phyloP scores from a whole-genome alignment of 2,888 invertebrate genomes.

The Brachynemurus nebulosus region DNA sequence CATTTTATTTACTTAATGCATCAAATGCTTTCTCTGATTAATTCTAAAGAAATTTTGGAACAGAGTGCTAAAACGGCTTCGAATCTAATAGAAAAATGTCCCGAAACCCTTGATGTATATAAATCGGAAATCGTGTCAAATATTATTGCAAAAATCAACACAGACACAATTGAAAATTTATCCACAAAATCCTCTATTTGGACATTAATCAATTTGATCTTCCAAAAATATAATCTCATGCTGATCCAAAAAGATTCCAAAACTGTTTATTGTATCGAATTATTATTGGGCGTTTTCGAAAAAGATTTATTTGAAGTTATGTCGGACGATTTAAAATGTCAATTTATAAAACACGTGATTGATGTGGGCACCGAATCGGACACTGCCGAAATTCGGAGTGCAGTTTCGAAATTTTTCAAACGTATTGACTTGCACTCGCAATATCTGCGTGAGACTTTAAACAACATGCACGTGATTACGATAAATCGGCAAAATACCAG shows the following conservation, averaged over 20 bases:
- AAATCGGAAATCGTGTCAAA: slow-evolving; percentile 22
- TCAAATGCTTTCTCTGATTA: slow-evolving; percentile 24
- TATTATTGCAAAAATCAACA: slow-evolving; percentile 35
- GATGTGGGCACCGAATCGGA: slow-evolving; percentile 41
- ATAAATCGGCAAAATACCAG: slow-evolving; percentile 29
- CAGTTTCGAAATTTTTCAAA: slow-evolving; percentile 48
- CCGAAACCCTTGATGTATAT: slow-evolving; percentile 18
- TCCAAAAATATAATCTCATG: slow-evolving; percentile 38
- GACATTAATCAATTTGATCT: slow-evolving; percentile 39
- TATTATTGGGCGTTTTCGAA: slow-evolving; percentile 42
- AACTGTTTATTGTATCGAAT: slow-evolving; percentile 32
- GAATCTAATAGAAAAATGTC: neutral
- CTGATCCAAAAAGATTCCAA: slow-evolving; percentile 29
- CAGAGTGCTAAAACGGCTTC: neutral
- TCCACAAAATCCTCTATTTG: slow-evolving; percentile 36
- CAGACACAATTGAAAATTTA: slow-evolving; percentile 32
- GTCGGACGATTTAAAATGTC: slow-evolving; percentile 32
- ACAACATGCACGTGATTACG: slow-evolving; percentile 40
- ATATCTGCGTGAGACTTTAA: slow-evolving; percentile 43
- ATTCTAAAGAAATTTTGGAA: slow-evolving; percentile 22
- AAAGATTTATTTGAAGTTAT: slow-evolving; percentile 39
- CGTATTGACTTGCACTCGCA: slow-evolving; percentile 48
- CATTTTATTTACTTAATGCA: slow-evolving; percentile 30
- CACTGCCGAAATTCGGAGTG: slow-evolving; percentile 43
- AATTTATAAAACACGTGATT: slow-evolving; percentile 37